Base-by-base conservation (phyloP, 2,113 vertebrate species). In the Petroica traversi region DNA sequence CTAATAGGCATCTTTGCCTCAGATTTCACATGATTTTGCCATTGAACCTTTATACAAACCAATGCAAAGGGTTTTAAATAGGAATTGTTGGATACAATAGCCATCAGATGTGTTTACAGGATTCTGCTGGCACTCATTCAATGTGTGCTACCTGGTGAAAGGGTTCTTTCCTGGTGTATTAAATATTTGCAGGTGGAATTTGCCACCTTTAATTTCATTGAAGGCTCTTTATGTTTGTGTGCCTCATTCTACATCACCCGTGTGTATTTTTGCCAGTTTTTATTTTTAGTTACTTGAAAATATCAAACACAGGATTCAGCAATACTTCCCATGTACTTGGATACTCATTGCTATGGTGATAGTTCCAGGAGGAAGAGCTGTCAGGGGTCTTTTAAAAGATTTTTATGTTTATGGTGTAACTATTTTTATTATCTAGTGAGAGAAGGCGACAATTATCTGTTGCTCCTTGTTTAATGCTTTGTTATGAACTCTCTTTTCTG, bases 311-410 rank as follows among this genome's bases (percentile, higher is more conserved):
- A 61, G 48, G 68, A 90, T 95, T 95, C 86, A 93, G 61, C 10
- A 41, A 24, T 89, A 55, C 75, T 81, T 97, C 51, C 43, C 24
- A 25, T 36, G 28, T 55, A 22, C 91, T 71, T 85, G 62, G 74
- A 64, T 86, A 54, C 31, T 85, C n/a, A 89, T 96, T 93, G 94
- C 85, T 96, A 93, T 95, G 94, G 87, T 79, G 92, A 97, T 96
- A 85, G 54, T 95, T 96, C 78, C 54, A 80, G 72, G 58, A 89
- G 57, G 51, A 72, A 95, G 72, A 79, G 68, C 75, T 80, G 55
- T 93, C 81, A 88, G 40, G 57, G 58, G 59, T 95, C 75, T 88
- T 94, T 71, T 51, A 91, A 88, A 94, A 88, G 36, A 88, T 92
- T 92, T 93, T 95, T 89, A 49, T 95, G 58, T 93, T 96, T 95